A percentile compares a stretch with the other conserved stretches of the same genome.
Evolutionary conservation across 2,888 invertebrate species (phyloP).

Genomic region (Sisyra nigra): DNA sequence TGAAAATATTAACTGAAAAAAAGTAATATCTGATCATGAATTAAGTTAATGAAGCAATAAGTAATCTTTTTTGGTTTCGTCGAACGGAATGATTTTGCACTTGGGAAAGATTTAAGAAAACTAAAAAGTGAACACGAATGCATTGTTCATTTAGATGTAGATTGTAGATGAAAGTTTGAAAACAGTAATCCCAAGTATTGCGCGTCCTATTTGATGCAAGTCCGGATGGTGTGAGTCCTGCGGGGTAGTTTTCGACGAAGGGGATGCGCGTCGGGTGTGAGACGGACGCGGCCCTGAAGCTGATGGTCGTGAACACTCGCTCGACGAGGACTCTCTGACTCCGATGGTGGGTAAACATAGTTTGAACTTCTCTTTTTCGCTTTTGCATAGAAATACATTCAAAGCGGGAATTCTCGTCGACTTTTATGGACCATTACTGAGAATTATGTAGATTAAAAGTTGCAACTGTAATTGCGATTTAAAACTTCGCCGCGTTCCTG

Average conservation of each 20-base stretch:
- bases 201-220: too few species aligned
- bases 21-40: too few species aligned
- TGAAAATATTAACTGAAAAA: too few species aligned
- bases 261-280: neutral
- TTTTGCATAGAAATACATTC: slow-evolving; percentile 12
- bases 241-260: neutral
- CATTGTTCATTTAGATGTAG: too few species aligned
- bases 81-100: too few species aligned
- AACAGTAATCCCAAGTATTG: too few species aligned
- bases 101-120: too few species aligned
- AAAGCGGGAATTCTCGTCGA: slow-evolving; percentile 14
- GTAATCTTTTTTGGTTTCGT: too few species aligned
- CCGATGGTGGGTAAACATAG: slow-evolving; percentile 4
- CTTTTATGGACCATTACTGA: slow-evolving; percentile 20
- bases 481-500: slow-evolving; percentile 15
- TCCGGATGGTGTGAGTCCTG: too few species aligned
- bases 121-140: too few species aligned
- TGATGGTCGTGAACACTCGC: neutral
- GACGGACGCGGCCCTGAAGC: neutral
- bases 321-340: neutral
- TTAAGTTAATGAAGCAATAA: too few species aligned
- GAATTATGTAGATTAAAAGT: slow-evolving; percentile 24
- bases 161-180: too few species aligned
- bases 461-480: slow-evolving; percentile 24
- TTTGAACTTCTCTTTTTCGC: slow-evolving; percentile 8